These are phyloP conservation scores for Mormyrus proboscirostris DNA, from an alignment of 2,797 vertebrate genomes.

Conservation along the genomic window DNA sequence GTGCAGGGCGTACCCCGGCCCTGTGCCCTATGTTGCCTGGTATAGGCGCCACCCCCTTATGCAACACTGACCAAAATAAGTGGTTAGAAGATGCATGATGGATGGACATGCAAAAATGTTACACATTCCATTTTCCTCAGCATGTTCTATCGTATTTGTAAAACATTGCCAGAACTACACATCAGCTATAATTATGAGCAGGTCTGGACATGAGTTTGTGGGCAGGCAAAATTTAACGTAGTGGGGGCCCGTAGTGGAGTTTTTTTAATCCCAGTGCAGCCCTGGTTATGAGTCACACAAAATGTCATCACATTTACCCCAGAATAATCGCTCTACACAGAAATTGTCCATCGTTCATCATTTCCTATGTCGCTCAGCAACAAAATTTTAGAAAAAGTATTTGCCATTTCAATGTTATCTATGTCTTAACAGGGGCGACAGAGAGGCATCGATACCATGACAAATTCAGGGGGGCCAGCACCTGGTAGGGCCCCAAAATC, in stretches of 20 bases:
- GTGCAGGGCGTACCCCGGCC: too few relatives aligned
- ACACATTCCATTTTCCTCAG: neutral
- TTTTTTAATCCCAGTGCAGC: neutral
- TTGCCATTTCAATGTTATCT: neutral
- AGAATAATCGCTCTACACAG: neutral
- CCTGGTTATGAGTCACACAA: neutral
- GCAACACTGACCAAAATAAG: neutral
- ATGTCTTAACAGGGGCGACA: neutral
- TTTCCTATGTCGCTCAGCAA: neutral
- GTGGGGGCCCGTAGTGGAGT: neutral
- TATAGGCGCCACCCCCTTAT: neutral
- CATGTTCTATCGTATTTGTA: neutral
- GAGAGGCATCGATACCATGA: neutral
- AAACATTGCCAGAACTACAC: neutral
- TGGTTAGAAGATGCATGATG: neutral
- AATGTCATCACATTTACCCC: neutral
- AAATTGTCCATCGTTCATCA: neutral
- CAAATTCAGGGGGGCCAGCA: neutral
- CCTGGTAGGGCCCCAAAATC: neutral
- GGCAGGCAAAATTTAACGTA: neutral
- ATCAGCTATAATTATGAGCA: neutral
- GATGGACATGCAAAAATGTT: neutral
- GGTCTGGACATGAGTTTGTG: neutral
- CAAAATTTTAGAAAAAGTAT: neutral
- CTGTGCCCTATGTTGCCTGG: neutral